Evolutionary conservation across 2,888 invertebrate species (phyloP), one percentile per base, ranked within the genome.

Genomic region (Andrena camellia): DNA sequence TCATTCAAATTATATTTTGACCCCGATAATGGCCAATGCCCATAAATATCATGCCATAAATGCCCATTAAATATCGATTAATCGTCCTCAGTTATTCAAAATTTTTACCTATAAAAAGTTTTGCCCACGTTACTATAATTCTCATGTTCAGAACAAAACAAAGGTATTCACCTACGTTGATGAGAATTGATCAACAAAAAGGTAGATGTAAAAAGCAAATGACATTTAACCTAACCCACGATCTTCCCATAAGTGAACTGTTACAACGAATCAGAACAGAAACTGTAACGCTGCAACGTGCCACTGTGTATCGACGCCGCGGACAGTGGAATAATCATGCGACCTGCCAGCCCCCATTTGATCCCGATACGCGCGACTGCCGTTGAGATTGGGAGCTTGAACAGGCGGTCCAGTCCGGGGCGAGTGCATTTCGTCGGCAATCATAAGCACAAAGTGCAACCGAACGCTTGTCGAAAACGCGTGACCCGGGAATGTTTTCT

Each of bases 331-430:
- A 74, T 42, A 42, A 42, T 81, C 71, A 63, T 70, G 54, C 60
- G 20, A 73, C 35, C 54, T 33, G 69, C 42, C 66, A 59, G 23
- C 42, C 8, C 42, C 66, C 20, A 68, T 84, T 84, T 79, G 17
- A 42, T 42, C 42, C 17, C 17, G 42, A 48, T 48, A 10, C 29
- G 63, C 13, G 31, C 10, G 4, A 50, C 26, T 26, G 50, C 33
- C 35, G 63, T 26, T 23, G 26, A 26, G 48, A 75, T 80, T 33
- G 62, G 52, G 69, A 35, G 13, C 6, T 2, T 26, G 60, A 83
- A 84, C 74, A 64, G 42, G n/a, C 29, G 26, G 62, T 29, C 52
- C 63, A 23, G 13, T 50, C 33, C 17, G 17, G 42, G 29, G 6
- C 7, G 23, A 66, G 54, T 57, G 64, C 29, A 26, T 72, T 73